Conservation (phyloP, 2,113 vertebrate species). For the Myotis lucifugus region DNA sequence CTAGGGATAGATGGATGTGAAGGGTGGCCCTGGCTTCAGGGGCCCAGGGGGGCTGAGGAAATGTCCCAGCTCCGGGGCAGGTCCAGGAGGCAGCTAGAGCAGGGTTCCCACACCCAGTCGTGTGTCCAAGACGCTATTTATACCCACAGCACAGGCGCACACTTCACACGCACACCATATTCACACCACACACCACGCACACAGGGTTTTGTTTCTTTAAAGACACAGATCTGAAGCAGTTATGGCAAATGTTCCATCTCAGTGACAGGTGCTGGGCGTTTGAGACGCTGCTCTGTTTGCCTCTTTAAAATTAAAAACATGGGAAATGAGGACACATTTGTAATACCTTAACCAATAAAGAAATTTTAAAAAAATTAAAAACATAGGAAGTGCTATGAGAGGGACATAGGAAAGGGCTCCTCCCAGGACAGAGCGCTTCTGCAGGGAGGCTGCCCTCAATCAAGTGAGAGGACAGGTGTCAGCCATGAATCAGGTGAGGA, state of each 20-base stretch:
- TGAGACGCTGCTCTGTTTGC: background rate
- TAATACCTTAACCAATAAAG: no score
- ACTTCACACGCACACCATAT: background rate
- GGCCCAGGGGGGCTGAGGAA: background rate
- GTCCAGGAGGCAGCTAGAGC: background rate
- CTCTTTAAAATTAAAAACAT: background rate
- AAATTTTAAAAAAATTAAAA: no score
- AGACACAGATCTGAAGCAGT: background rate
- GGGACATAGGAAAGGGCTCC: background rate
- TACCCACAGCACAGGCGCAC: background rate
- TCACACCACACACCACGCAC: background rate
- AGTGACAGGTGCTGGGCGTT: background rate
- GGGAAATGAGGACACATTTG: no score
- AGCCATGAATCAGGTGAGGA: background rate
- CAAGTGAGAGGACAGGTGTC: background rate
- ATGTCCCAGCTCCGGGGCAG: background rate
- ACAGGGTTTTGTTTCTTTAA: background rate
- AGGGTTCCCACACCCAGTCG: background rate
- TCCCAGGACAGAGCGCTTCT: background rate
- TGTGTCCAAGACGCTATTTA: background rate
- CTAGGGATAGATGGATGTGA: background rate
- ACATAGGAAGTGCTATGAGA: background rate
- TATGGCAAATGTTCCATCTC: background rate
- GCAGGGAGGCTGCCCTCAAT: background rate
- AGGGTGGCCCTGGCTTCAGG: background rate